Base-by-base conservation (phyloP, 2,888 invertebrate species). In the Proisotoma minuta region DNA sequence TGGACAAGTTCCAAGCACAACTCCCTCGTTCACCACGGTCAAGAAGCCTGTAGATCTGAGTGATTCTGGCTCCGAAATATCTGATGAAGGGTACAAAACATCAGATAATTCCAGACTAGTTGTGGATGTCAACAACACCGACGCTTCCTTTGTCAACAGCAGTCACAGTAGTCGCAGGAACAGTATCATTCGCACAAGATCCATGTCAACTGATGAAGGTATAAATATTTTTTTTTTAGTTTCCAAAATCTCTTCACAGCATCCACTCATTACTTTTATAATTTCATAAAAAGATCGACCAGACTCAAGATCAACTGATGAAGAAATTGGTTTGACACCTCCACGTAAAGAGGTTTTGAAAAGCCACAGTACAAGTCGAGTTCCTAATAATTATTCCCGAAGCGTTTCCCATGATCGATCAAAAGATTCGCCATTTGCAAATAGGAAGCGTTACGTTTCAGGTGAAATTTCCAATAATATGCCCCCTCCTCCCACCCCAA, bases 331-430 rank as follows among this genome's bases (percentile, higher is more conserved):
- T n/a, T 54, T 65, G 3, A 54, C 59, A 26, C 58, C 65, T 8
- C 61, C 76, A 84, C 84, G 79, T 82, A 83, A 18, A 82, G 84
- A 76, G 81, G 83, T 78, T 79, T 82, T 43, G 78, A 81, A 62
- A 82, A 84, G 74, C 81, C 82, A 75, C 66, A 76, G 76, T 47
- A 69, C 75, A 43, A 75, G 79, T 62, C 75, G 72, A 76, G 79
- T 57, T 76, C 77, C 74, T 74, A 43, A n/a, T 20, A 62, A 26
- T 1, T 53, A 62, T 39, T 51, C 59, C 10, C 62, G 66, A 18
- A 60, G 66, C 43, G 34, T 57, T 12, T 58, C 59, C 4, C 62
- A 66, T 15, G 57, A 63, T 5, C 39, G 60, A 22, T 59, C 66
- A 12, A 51, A 58, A 23, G 49, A 53, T 10, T 43, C 43, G 18